Percentiles rank a stretch among this genome's conserved stretches.
phyloP scores from a whole-genome alignment of 2,888 invertebrate species.

The Agrochola circellaris region DNA sequence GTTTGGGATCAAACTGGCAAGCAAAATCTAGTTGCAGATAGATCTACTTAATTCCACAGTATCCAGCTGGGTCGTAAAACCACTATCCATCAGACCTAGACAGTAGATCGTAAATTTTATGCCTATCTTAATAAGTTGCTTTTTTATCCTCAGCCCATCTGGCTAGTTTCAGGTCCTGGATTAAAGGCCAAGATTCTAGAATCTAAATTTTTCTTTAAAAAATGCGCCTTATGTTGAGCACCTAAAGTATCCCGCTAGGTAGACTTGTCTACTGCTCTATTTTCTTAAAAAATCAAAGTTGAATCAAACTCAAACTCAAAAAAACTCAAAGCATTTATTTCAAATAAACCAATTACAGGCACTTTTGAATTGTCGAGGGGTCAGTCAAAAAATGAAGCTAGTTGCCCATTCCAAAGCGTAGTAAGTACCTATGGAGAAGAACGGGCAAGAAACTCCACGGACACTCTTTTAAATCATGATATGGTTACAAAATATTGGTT shows the following conservation, averaged over 20 bases:
- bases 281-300: slow-evolving; percentile 5
- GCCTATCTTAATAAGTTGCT: slow-evolving; percentile 5
- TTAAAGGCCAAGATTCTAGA: background rate
- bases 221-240: too few species aligned
- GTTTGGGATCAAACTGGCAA: background rate
- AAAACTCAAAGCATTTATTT: too few species aligned
- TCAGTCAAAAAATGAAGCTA: too few species aligned
- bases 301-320: too few species aligned
- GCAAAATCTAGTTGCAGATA: background rate
- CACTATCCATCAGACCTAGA: slow-evolving; percentile 24
- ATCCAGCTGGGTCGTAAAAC: slow-evolving; percentile 36
- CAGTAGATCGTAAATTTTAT: slow-evolving; percentile 5
- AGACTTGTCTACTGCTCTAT: background rate
- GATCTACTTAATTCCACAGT: slow-evolving; percentile 7
- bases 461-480: too few species aligned
- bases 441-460: too few species aligned
- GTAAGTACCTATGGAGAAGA: too few species aligned
- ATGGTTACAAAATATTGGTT: too few species aligned
- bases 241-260: background rate
- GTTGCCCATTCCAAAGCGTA: too few species aligned
- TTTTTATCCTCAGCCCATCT: slow-evolving; percentile 34
- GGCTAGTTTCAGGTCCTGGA: background rate
- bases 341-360: too few species aligned
- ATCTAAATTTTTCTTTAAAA: background rate
- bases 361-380: too few species aligned